phyloP scores from a whole-genome alignment of 2,797 vertebrate species.

The Propithecus perrieri region DNA sequence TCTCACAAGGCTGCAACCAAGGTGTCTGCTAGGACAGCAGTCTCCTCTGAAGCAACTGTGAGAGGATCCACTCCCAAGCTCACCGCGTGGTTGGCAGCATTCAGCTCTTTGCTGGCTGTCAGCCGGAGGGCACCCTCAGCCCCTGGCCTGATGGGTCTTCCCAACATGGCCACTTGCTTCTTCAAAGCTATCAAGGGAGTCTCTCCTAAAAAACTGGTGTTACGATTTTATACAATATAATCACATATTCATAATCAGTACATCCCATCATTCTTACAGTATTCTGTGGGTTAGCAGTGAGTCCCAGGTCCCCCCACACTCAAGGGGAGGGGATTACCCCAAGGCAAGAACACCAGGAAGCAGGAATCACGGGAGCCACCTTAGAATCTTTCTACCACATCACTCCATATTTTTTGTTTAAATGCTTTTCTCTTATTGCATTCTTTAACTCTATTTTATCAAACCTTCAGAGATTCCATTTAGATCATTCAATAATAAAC shows the following conservation, averaged over 20 bases:
- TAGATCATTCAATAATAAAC: background rate
- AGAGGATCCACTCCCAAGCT: background rate
- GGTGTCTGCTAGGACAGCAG: background rate
- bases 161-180: background rate
- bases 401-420: background rate
- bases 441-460: background rate
- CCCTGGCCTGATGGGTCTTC: background rate
- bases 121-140: background rate
- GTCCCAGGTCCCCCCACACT: background rate
- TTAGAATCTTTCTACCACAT: background rate
- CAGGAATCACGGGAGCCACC: background rate
- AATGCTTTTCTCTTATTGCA: background rate
- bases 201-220: background rate
- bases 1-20: background rate
- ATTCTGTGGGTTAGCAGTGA: background rate
- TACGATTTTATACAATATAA: background rate
- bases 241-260: background rate
- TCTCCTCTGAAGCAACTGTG: background rate
- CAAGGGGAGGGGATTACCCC: background rate
- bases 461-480: slow-evolving; percentile 21
- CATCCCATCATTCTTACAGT: background rate
- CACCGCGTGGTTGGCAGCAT: background rate
- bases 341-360: background rate
- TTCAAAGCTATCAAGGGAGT: background rate
- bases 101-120: background rate